phyloP scores from a whole-genome alignment of 2,888 invertebrate species.

The Sinohyriopsis cumingii region DNA sequence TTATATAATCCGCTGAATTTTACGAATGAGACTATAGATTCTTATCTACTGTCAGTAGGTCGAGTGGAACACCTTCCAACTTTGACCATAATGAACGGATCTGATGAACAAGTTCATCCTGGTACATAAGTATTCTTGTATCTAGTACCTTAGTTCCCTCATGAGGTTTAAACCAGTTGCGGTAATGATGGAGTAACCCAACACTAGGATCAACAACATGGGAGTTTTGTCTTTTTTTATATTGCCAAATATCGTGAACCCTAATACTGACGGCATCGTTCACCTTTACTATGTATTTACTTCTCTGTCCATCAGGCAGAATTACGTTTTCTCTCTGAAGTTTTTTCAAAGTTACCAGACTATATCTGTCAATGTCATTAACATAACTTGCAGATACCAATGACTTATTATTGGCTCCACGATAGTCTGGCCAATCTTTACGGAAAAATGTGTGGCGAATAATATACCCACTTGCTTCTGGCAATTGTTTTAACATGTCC shows the following conservation, averaged over 20 bases:
- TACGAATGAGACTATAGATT: too few species aligned
- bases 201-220: slow-evolving; percentile 17
- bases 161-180: slow-evolving; percentile 44
- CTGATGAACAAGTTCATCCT: too few species aligned
- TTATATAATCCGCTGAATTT: too few species aligned
- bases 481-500: slow-evolving; percentile 28
- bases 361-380: slow-evolving; percentile 21
- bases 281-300: slow-evolving; percentile 55
- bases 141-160: slow-evolving; percentile 6
- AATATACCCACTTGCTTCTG: slow-evolving; percentile 19
- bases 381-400: slow-evolving; percentile 17
- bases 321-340: slow-evolving; percentile 39
- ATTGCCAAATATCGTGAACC: slow-evolving; percentile 49
- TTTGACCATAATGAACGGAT: too few species aligned
- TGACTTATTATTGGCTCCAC: slow-evolving; percentile 18
- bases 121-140: too few species aligned
- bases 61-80: too few species aligned
- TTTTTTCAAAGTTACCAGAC: slow-evolving; percentile 48
- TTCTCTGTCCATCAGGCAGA: slow-evolving; percentile 30
- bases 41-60: too few species aligned
- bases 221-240: slow-evolving; percentile 8
- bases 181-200: slow-evolving; percentile 56
- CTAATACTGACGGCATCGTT: slow-evolving; percentile 39
- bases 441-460: slow-evolving; percentile 54
- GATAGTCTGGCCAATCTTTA: slow-evolving; percentile 44